Percentiles rank a stretch among this genome's conserved stretches.
Conservation (phyloP, 2,888 invertebrate species). For the Protophormia terraenovae region DNA sequence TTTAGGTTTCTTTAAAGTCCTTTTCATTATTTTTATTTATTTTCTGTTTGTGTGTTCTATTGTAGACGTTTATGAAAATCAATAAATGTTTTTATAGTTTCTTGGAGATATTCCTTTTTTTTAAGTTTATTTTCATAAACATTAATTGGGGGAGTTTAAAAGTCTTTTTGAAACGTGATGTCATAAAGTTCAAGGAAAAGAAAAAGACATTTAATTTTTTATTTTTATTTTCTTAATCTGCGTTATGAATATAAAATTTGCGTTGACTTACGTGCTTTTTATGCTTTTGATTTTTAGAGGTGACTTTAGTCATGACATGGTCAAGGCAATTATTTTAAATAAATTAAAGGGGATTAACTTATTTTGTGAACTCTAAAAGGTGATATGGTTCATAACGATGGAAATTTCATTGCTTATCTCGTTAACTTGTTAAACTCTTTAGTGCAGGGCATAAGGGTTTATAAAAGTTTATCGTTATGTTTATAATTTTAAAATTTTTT, state of each 20-base stretch:
- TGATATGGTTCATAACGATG: too few relatives aligned
- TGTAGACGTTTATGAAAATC: conserved; percentile 15
- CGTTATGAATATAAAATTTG: conserved; percentile 29
- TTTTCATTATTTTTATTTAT: neutral
- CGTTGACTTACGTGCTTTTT: conserved; percentile 21
- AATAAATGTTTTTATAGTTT: neutral
- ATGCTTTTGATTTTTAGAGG: neutral
- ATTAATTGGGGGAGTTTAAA: conserved; percentile 36
- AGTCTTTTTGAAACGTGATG: conserved; percentile 29
- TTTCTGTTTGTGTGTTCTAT: neutral
- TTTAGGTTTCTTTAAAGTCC: neutral
- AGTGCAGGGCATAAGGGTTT: too few relatives aligned
- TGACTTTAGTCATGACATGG: conserved; percentile 22
- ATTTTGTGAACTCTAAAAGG: too few relatives aligned
- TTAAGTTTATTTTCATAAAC: conserved; percentile 10
- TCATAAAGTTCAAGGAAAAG: conserved; percentile 45
- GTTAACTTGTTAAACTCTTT: too few relatives aligned
- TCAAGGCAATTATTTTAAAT: neutral
- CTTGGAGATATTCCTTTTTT: neutral
- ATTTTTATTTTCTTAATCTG: neutral
- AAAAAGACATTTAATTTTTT: neutral
- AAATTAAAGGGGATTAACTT: neutral
- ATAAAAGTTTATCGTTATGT: too few relatives aligned
- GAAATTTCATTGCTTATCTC: too few relatives aligned
- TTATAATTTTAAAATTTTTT: too few relatives aligned